Conservation (phyloP, 2,797 vertebrate genomes). For the Chelmon rostratus region DNA sequence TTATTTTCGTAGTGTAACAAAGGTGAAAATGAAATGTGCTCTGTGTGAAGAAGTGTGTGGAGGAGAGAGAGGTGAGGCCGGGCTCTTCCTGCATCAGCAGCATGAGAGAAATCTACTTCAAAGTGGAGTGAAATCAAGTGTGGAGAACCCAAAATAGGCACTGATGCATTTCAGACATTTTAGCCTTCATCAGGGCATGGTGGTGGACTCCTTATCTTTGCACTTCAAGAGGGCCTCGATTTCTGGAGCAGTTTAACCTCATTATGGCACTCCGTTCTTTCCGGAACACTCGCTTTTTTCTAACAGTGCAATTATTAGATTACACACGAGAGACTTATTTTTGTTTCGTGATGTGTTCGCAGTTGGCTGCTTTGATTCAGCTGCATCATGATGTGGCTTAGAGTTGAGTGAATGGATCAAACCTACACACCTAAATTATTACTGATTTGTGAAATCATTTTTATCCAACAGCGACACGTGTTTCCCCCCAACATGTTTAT, state of each 20-base stretch:
- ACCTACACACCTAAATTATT: not conserved
- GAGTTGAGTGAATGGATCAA: not conserved
- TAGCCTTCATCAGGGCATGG: slow-evolving; percentile 28
- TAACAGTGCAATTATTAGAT: slow-evolving; percentile 16
- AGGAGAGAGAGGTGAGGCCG: slow-evolving; percentile 12
- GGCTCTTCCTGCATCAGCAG: slow-evolving; percentile 30
- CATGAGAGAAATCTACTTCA: slow-evolving; percentile 54
- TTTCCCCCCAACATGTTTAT: not conserved
- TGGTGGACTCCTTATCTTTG: slow-evolving; percentile 49
- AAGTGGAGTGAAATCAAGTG: slow-evolving; percentile 62
- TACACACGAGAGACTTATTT: slow-evolving; percentile 7
- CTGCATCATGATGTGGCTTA: not conserved
- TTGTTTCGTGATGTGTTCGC: slow-evolving; percentile 8
- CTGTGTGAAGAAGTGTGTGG: slow-evolving; percentile 7
- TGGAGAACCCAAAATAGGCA: slow-evolving; percentile 57
- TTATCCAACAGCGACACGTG: not conserved
- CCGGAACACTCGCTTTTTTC: slow-evolving; percentile 16
- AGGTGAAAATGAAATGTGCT: slow-evolving; percentile 37
- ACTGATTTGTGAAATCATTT: slow-evolving; percentile 1
- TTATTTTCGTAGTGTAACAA: slow-evolving; percentile 31
- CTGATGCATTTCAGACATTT: slow-evolving; percentile 50
- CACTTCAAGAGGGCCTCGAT: slow-evolving; percentile 39
- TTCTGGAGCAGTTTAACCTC: slow-evolving; percentile 53
- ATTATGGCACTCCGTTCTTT: slow-evolving; percentile 22
- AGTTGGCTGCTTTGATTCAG: slow-evolving; percentile 11